A percentile compares a stretch with the other conserved stretches of the same genome.
phyloP scores from a whole-genome alignment of 2,797 vertebrate species.

The Cirrhinus molitorella region DNA sequence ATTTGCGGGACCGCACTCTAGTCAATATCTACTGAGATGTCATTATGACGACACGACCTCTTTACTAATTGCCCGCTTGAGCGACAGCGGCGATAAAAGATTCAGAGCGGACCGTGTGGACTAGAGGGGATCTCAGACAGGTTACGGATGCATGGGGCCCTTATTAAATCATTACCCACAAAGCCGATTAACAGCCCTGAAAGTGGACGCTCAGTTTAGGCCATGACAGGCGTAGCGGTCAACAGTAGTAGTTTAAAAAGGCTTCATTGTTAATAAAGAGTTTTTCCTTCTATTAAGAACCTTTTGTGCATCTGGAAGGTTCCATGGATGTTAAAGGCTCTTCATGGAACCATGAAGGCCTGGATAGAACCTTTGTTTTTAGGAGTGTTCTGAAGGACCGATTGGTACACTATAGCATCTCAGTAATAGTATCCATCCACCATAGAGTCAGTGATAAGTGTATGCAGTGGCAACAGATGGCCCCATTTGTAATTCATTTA shows the following conservation, averaged over 20 bases:
- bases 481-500: conserved; percentile 45
- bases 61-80: conserved; percentile 56
- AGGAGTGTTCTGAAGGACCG: conserved; percentile 14
- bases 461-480: conserved; percentile 59
- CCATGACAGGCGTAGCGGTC: neutral
- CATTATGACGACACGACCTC: conserved; percentile 54
- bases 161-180: conserved; percentile 49
- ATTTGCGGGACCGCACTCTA: conserved; percentile 61
- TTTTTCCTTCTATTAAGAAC: neutral
- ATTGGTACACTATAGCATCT: conserved; percentile 41
- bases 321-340: neutral
- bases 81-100: conserved; percentile 56
- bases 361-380: neutral
- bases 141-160: conserved; percentile 30
- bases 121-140: conserved; percentile 45
- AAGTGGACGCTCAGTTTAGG: conserved; percentile 8
- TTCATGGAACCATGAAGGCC: neutral
- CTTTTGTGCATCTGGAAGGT: neutral
- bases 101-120: conserved; percentile 21
- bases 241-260: conserved; percentile 4
- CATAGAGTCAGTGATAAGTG: conserved; percentile 18
- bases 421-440: conserved; percentile 49
- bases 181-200: conserved; percentile 37
- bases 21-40: conserved; percentile 62
- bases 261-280: neutral